A percentile compares a stretch with the other conserved stretches of the same genome.
Conservation (phyloP, 2,888 invertebrate species). For the Peribatodes rhomboidaria region DNA sequence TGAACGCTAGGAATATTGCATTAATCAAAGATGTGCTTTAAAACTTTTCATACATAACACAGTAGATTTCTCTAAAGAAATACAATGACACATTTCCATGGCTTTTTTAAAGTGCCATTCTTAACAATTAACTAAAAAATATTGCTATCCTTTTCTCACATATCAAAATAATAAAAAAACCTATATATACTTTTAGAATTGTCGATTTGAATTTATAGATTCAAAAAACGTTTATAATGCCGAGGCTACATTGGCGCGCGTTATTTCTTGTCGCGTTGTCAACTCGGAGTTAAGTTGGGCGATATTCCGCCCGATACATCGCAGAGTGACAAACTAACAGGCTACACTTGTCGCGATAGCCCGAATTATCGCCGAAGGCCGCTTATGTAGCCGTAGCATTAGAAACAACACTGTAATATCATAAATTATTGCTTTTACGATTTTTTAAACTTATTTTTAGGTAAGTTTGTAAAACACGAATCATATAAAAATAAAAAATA, state of each 20-base stretch:
- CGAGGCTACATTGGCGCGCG: no score
- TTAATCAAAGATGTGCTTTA: no score
- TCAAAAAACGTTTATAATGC: not conserved
- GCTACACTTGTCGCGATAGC: no score
- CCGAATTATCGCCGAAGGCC: no score
- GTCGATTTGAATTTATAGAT: not conserved
- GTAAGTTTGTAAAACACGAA: not conserved
- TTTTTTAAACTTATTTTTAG: not conserved
- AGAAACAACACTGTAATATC: not conserved
- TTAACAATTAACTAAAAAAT: not conserved
- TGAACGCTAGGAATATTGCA: no score
- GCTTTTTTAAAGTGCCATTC: not conserved
- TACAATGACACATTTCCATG: conserved; percentile 31
- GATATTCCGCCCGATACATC: no score
- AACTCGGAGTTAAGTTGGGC: no score
- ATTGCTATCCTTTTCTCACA: not conserved
- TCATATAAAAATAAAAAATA: not conserved
- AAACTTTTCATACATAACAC: no score
- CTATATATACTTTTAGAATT: not conserved
- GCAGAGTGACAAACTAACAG: no score
- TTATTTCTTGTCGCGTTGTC: no score
- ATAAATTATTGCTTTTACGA: conserved; percentile 1
- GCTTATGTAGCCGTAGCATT: not conserved
- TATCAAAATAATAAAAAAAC: not conserved
- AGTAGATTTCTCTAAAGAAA: conserved; percentile 29